A percentile compares a stretch with the other conserved stretches of the same genome.
phyloP scores from a whole-genome alignment of 2,113 vertebrate species.

The Chroicocephalus ridibundus region DNA sequence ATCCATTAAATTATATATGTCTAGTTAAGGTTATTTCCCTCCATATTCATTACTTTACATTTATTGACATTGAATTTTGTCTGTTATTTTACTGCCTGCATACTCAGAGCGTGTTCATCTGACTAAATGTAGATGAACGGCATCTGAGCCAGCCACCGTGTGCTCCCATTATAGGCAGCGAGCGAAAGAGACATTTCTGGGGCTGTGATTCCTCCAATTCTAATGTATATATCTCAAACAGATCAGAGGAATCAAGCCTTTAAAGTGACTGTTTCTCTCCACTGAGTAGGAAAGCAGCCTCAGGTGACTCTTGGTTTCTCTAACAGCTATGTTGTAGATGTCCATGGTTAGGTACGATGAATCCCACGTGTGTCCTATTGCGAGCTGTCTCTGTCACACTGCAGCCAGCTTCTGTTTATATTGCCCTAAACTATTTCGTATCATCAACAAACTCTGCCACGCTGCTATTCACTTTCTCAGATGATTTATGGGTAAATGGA shows the following conservation, averaged over 20 bases:
- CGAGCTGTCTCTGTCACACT: neutral
- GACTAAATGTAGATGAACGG: neutral
- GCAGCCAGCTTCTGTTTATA: neutral
- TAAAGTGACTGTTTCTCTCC: neutral
- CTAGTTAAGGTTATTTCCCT: neutral
- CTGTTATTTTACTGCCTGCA: neutral
- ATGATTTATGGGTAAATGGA: neutral
- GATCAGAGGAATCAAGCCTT: neutral
- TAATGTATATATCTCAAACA: neutral
- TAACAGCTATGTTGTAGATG: neutral
- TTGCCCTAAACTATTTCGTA: neutral
- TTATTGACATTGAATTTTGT: conserved; percentile 19
- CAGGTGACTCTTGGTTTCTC: neutral
- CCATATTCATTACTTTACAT: neutral
- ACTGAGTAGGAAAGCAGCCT: neutral
- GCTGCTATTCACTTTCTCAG: neutral
- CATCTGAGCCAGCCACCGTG: neutral
- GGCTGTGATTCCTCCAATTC: neutral
- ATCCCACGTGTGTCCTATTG: neutral
- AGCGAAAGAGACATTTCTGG: neutral
- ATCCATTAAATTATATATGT: neutral
- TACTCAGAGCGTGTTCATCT: neutral
- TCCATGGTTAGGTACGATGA: neutral
- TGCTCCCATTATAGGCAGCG: neutral
- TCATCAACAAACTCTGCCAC: neutral